These are phyloP conservation scores for Andrena chrysosceles DNA, from an alignment of 2,888 invertebrate genomes.

Conservation along the genomic window DNA sequence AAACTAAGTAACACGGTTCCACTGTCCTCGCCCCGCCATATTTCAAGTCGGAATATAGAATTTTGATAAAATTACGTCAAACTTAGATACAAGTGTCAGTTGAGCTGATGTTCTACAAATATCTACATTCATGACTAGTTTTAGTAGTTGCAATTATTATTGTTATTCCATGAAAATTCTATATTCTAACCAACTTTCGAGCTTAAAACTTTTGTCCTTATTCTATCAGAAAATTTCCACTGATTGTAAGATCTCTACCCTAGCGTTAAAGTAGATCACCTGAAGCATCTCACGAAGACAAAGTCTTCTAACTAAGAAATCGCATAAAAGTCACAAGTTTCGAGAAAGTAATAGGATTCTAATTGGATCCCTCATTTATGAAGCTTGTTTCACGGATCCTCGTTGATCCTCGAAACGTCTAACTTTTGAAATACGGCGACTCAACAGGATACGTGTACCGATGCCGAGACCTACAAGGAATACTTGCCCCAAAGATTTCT, in stretches of 20 bases:
- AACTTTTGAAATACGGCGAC: background rate
- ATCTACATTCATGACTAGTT: too few species aligned
- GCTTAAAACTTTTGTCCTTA: background rate
- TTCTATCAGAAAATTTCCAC: background rate
- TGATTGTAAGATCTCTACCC: background rate
- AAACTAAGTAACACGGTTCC: too few species aligned
- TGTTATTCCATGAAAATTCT: too few species aligned
- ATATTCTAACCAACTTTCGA: background rate
- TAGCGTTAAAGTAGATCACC: background rate
- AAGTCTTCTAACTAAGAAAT: background rate
- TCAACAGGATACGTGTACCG: background rate
- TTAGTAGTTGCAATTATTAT: too few species aligned
- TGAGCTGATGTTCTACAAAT: too few species aligned
- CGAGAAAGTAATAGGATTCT: background rate
- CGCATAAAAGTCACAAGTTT: conserved; percentile 1
- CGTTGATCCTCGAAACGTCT: background rate
- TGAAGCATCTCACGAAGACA: background rate
- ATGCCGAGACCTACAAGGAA: background rate
- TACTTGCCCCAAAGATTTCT: background rate
- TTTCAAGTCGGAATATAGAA: too few species aligned
- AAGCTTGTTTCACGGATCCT: background rate
- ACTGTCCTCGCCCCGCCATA: too few species aligned
- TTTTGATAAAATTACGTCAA: too few species aligned
- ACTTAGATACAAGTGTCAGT: too few species aligned
- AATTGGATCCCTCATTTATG: background rate